These are phyloP conservation scores for Psettodes erumei DNA, from an alignment of 2,113 vertebrate species.

Conservation along the genomic window DNA sequence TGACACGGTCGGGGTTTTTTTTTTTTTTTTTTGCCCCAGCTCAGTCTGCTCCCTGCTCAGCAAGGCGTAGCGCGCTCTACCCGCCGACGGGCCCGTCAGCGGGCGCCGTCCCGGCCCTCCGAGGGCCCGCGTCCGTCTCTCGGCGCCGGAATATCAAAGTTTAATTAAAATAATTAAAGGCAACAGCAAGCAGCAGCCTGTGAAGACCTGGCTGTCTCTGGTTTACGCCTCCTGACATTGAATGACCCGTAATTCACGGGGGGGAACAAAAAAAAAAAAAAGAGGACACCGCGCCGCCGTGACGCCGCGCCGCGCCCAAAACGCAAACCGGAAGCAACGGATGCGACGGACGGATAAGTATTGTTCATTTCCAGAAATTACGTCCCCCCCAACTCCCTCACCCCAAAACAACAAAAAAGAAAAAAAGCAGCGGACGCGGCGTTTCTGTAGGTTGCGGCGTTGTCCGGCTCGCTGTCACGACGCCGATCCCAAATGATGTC, in stretches of 20 bases:
- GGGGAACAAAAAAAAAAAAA: conserved; percentile 69
- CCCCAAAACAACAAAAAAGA: conserved; percentile 24
- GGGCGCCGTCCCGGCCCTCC: conserved; percentile 79
- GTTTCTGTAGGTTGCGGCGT: conserved; percentile 73
- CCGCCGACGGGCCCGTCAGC: conserved; percentile 83
- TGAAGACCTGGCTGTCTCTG: conserved; percentile 92
- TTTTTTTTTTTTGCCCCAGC: conserved; percentile 54
- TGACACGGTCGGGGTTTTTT: conserved; percentile 82
- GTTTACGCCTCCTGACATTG: conserved; percentile 95
- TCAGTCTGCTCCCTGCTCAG: conserved; percentile 81
- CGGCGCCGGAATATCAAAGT: conserved; percentile 89
- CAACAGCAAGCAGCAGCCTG: conserved; percentile 96
- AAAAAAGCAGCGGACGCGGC: conserved; percentile 36
- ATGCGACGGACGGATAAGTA: conserved; percentile 84
- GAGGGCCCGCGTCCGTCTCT: conserved; percentile 84
- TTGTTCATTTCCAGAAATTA: conserved; percentile 88
- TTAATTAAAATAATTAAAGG: conserved; percentile 99
- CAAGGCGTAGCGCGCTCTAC: conserved; percentile 82
- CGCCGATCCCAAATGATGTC: conserved; percentile 91
- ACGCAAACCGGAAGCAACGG: conserved; percentile 77
- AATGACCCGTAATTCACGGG: conserved; percentile 87
- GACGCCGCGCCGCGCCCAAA: conserved; percentile 63
- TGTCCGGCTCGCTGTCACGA: conserved; percentile 87
- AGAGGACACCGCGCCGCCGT: conserved; percentile 70
- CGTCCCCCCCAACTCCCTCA: conserved; percentile 57